Evolutionary conservation across 37 sponge, comb jelly and placozoan species (phyloP).

Genomic region (Petrosia ficiformis): DNA sequence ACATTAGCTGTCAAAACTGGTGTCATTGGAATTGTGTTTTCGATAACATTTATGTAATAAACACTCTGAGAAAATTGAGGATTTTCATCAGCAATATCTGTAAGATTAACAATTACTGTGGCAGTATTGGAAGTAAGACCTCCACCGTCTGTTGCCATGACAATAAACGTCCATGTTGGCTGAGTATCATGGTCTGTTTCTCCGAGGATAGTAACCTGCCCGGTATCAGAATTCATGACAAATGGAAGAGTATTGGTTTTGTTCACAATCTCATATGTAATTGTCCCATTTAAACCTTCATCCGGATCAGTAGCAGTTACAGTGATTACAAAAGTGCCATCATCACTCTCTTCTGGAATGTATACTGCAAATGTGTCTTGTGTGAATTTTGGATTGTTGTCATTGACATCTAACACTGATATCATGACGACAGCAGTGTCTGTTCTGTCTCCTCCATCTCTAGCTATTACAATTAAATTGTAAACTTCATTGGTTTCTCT

Average conservation of each 20-base stretch:
- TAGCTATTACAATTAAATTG: conserved; percentile 28
- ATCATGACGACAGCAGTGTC: conserved; percentile 30
- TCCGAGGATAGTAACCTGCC: conserved; percentile 6
- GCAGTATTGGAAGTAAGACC: neutral
- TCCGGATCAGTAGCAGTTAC: conserved; percentile 19
- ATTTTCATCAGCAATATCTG: conserved; percentile 5
- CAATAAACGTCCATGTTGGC: conserved; percentile 10
- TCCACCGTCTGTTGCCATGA: conserved; percentile 49
- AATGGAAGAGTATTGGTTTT: conserved; percentile 25
- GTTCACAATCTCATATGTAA: conserved; percentile 13
- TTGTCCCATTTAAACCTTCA: conserved; percentile 23
- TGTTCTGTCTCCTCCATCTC: conserved; percentile 43
- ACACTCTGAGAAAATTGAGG: conserved; percentile 11
- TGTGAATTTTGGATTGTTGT: conserved; percentile 45
- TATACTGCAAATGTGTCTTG: conserved; percentile 4
- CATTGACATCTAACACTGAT: conserved; percentile 45
- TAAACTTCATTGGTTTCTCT: conserved; percentile 25
- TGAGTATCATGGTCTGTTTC: conserved; percentile 4
- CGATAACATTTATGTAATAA: conserved; percentile 16
- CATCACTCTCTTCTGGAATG: conserved; percentile 15
- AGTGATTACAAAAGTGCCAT: neutral
- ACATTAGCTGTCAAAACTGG: neutral
- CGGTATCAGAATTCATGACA: conserved; percentile 23
- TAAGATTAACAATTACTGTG: conserved; percentile 23
- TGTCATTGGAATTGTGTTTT: neutral